Percentiles rank a stretch among this genome's conserved stretches.
Evolutionary conservation across 2,888 invertebrate species (phyloP).

Genomic region (Dorcus hopei): DNA sequence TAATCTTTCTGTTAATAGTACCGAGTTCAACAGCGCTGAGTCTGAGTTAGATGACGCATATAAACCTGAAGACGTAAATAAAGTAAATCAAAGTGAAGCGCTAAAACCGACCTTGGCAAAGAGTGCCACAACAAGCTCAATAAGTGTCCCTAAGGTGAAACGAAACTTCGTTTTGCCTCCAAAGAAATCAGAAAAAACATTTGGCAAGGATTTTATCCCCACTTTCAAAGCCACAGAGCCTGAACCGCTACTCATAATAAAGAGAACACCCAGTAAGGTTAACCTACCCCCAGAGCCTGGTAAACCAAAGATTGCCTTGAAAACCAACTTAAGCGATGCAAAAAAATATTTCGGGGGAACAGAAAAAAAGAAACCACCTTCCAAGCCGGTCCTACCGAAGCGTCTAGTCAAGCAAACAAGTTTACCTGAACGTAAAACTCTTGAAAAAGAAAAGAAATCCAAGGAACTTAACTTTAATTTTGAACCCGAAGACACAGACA

Average conservation of each 20-base stretch:
- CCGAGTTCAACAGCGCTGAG: conserved; percentile 45
- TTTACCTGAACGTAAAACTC: conserved; percentile 34
- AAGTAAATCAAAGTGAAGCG: conserved; percentile 9
- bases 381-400: conserved; percentile 22
- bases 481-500: conserved; percentile 46
- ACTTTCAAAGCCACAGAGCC: conserved; percentile 36
- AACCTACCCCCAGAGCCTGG: conserved; percentile 44
- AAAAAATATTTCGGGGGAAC: conserved; percentile 47
- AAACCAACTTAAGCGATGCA: conserved; percentile 37
- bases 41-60: conserved; percentile 38
- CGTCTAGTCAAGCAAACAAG: conserved; percentile 34
- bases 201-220: conserved; percentile 43
- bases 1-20: conserved; percentile 38
- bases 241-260: conserved; percentile 45
- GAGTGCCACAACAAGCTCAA: conserved; percentile 21
- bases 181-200: conserved; percentile 38
- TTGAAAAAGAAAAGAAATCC: conserved; percentile 14
- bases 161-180: conserved; percentile 42
- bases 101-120: conserved; percentile 5
- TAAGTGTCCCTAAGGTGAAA: conserved; percentile 22
- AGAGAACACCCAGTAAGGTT: conserved; percentile 48
- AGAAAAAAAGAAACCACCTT: conserved; percentile 22
- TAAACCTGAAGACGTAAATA: conserved; percentile 9
- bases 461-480: conserved; percentile 42
- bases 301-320: conserved; percentile 46